A percentile compares a stretch with the other conserved stretches of the same genome.
Evolutionary conservation across 1,140 invertebrate genomes (phyloP).

Genomic region (Drosophila virilis): DNA sequence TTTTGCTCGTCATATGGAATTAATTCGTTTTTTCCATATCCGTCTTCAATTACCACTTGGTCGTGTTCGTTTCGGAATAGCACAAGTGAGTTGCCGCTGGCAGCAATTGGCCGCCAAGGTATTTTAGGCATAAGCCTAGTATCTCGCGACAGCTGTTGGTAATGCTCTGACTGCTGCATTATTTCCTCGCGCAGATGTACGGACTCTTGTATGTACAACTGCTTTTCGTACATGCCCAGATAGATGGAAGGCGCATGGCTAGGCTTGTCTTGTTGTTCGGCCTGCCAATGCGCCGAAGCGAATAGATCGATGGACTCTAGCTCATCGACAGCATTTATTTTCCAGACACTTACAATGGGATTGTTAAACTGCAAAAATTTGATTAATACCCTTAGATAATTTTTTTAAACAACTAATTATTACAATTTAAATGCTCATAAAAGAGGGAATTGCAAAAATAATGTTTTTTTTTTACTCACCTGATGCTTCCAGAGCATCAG

Average conservation of each 20-base stretch:
- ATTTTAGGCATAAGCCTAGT: slow-evolving; percentile 84
- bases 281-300: slow-evolving; percentile 85
- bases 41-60: slow-evolving; percentile 33
- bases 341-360: slow-evolving; percentile 94
- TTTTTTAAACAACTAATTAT: too few species aligned
- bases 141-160: slow-evolving; percentile 80
- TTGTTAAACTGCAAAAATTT: slow-evolving; percentile 88
- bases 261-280: slow-evolving; percentile 55
- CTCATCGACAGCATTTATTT: slow-evolving; percentile 86
- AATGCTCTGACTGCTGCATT: slow-evolving; percentile 60
- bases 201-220: slow-evolving; percentile 89
- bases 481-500: slow-evolving; percentile 89
- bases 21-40: slow-evolving; percentile 56
- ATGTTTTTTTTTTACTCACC: slow-evolving; percentile 80
- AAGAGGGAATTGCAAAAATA: background rate
- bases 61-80: slow-evolving; percentile 70
- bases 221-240: slow-evolving; percentile 92
- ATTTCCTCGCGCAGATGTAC: slow-evolving; percentile 82
- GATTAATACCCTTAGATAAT: too few species aligned
- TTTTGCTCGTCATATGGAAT: slow-evolving; percentile 75
- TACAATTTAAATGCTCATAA: background rate
- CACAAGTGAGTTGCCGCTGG: slow-evolving; percentile 78
- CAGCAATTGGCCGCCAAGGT: slow-evolving; percentile 89
- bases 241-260: slow-evolving; percentile 88
- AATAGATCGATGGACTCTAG: slow-evolving; percentile 92